Evolutionary conservation across 1,140 invertebrate genomes (phyloP).

Genomic region (Teleopsis dalmanni): DNA sequence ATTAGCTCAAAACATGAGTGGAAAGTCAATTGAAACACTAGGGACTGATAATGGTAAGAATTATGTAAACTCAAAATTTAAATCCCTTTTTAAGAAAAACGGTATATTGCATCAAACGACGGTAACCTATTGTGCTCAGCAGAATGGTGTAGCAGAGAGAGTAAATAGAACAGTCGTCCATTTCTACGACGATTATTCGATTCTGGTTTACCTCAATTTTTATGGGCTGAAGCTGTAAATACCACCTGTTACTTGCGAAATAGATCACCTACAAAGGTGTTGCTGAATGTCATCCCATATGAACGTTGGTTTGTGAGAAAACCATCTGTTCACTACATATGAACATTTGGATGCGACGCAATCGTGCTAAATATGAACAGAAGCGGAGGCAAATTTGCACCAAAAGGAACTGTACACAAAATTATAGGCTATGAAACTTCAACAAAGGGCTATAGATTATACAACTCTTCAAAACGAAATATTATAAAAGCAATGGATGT

Average conservation of each 20-base stretch:
- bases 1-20: constrained; percentile 20
- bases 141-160: constrained; percentile 42
- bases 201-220: constrained; percentile 22
- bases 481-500: too few species aligned
- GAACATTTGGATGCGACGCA: too few species aligned
- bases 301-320: background rate
- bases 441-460: too few species aligned
- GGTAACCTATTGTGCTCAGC: constrained; percentile 36
- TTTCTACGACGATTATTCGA: constrained; percentile 25
- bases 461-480: too few species aligned
- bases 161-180: constrained; percentile 17
- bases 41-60: constrained; percentile 42
- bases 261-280: constrained; percentile 1
- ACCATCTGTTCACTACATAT: constrained; percentile 6
- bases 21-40: constrained; percentile 28
- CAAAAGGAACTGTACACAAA: too few species aligned
- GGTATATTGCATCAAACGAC: constrained; percentile 41
- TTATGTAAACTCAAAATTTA: constrained; percentile 26
- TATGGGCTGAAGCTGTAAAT: constrained; percentile 47
- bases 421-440: too few species aligned
- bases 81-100: constrained; percentile 15
- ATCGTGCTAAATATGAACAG: too few species aligned
- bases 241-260: constrained; percentile 18
- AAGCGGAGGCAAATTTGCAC: too few species aligned
- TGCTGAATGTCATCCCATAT: constrained; percentile 8